These are phyloP conservation scores for Cataglyphis livida DNA, from an alignment of 2,888 invertebrate species.

Conservation along the genomic window DNA sequence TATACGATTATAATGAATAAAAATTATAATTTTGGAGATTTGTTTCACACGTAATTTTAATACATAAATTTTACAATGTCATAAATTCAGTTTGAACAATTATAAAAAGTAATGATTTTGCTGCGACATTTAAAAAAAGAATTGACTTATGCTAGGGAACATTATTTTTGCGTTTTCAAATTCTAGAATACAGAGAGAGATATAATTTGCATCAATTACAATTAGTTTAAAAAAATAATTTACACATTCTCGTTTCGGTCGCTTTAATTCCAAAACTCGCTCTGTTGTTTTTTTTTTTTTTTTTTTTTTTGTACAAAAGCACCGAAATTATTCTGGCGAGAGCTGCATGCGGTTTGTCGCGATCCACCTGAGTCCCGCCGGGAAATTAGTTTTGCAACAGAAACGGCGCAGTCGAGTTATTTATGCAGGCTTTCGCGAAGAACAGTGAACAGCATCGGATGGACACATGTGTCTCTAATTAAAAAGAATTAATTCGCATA, in stretches of 20 bases:
- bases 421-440: conserved; percentile 35
- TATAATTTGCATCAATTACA: neutral
- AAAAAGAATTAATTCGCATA: conserved; percentile 39
- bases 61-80: neutral
- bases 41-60: neutral
- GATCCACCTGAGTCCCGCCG: conserved; percentile 35
- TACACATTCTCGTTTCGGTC: neutral
- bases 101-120: neutral
- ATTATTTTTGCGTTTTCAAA: neutral
- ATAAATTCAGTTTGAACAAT: neutral
- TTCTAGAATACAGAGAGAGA: neutral
- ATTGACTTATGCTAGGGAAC: too few species aligned
- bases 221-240: conserved; percentile 5
- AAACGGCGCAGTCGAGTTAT: conserved; percentile 36
- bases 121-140: neutral
- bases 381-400: conserved; percentile 43
- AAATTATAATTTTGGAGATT: neutral
- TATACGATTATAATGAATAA: neutral
- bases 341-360: conserved; percentile 34
- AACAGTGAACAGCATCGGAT: conserved; percentile 6
- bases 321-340: conserved; percentile 15
- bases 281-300: neutral
- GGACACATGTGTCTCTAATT: conserved; percentile 5
- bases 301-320: conserved; percentile 1
- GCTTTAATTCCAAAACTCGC: conserved; percentile 5